Percentiles rank a stretch among this genome's conserved stretches.
Evolutionary conservation across 2,888 invertebrate genomes (phyloP).

Genomic region (Pemphredon lugubris): DNA sequence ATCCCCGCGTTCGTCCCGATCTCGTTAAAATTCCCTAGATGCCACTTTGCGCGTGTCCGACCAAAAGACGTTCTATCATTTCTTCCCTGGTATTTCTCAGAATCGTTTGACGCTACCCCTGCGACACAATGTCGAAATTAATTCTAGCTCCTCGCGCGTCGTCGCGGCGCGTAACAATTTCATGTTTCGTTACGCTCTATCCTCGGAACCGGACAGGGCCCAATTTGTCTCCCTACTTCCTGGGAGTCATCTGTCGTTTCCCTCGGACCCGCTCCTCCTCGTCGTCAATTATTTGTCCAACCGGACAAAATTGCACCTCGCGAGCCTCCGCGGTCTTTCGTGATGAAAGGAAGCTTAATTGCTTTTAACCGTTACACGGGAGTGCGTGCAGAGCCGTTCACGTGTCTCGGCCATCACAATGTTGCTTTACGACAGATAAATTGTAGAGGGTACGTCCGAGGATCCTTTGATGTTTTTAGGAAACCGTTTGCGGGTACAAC

Average conservation of each 20-base stretch:
- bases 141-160: not conserved
- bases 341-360: slow-evolving; percentile 60
- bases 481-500: not conserved
- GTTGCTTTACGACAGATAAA: slow-evolving; percentile 55
- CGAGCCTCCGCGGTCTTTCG: slow-evolving; percentile 43
- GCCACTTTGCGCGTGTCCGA: no score
- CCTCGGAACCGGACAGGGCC: slow-evolving; percentile 28
- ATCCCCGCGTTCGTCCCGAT: no score
- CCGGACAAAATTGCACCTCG: slow-evolving; percentile 56
- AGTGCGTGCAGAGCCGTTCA: slow-evolving; percentile 30
- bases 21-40: slow-evolving; percentile 6
- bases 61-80: no score
- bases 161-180: slow-evolving; percentile 3
- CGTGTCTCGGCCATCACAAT: slow-evolving; percentile 42
- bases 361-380: slow-evolving; percentile 58
- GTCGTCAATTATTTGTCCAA: slow-evolving; percentile 61
- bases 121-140: not conserved
- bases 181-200: slow-evolving; percentile 44
- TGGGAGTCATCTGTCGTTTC: slow-evolving; percentile 52
- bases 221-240: slow-evolving; percentile 56
- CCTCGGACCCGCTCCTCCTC: slow-evolving; percentile 31
- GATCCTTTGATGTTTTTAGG: slow-evolving; percentile 23
- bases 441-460: slow-evolving; percentile 32
- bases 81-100: no score
- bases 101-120: slow-evolving; percentile 5